Base-by-base conservation (phyloP, 1,140 invertebrate species). In the Diabrotica undecimpunctata region DNA sequence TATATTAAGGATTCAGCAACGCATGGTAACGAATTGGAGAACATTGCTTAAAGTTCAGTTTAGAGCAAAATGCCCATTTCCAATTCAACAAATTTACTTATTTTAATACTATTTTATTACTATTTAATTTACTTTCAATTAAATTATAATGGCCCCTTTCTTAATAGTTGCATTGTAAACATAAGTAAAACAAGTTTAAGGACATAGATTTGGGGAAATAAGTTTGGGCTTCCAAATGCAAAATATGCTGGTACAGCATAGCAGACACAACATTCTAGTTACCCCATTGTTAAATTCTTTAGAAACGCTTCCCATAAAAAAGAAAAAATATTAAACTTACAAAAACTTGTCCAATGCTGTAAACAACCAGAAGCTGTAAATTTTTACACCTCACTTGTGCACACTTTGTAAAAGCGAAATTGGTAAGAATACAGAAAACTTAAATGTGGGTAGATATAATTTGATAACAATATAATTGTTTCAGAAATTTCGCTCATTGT, bases 221-320 rank as follows among this genome's bases (percentile, higher is more conserved):
- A 9, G 51, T 52, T 52, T 52, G 51, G 10, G 13, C 51, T 52
- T 52, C 51, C 51, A 12, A 52, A 52, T 52, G 51, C 51, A 52
- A 52, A 52, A 52, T 52, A 10, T 52, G 13, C 51, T 12, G 51
- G 51, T 52, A 52, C n/a, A n/a, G n/a, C n/a, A 12, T 8, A 52
- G 51, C 51, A 12, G 25, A 52, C n/a, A 52, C n/a, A 52, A 13
- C 51, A 52, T 52, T 13, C 13, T 13, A 52, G 10, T 12, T 13
- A 25, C 25, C 13, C 10, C 7, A n/a, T 51, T 3, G n/a, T 52
- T 5, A 52, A 11, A 7, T 52, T 52, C 7, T n/a, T 52, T 13
- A 52, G 51, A 52, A 52, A 52, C 51, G 13, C 7, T 52, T 7
- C 51, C 11, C 51, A 52, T 52, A 12, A 10, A 52, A 52, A 52